phyloP scores from a whole-genome alignment of 2,888 invertebrate species.

The Amiota communis region DNA sequence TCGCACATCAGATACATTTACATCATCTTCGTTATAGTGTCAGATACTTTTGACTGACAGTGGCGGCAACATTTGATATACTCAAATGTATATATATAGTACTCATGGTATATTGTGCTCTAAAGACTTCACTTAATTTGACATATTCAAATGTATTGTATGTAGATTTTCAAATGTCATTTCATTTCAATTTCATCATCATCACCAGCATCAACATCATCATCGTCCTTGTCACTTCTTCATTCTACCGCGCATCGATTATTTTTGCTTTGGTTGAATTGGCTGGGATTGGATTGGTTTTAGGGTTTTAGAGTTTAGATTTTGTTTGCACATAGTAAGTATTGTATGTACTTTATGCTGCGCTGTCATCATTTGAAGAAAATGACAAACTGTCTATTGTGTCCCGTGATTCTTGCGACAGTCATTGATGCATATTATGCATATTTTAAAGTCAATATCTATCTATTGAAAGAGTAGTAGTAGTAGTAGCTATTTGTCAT shows the following conservation, averaged over 20 bases:
- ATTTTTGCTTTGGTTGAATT: constrained; percentile 29
- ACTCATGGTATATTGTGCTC: not conserved
- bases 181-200: constrained; percentile 45
- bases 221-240: too few species aligned
- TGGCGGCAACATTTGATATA: too few species aligned
- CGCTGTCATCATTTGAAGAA: constrained; percentile 10
- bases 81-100: too few species aligned
- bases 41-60: too few species aligned
- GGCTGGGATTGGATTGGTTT: constrained; percentile 32
- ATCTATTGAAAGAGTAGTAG: too few species aligned
- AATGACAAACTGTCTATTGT: constrained; percentile 23
- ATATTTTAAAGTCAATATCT: constrained; percentile 10
- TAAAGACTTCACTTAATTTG: constrained; percentile 28
- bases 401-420: not conserved
- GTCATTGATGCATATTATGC: constrained; percentile 17
- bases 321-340: not conserved
- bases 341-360: not conserved
- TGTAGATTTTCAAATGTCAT: constrained; percentile 38
- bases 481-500: too few species aligned
- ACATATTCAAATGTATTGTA: constrained; percentile 29
- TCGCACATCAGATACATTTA: constrained; percentile 29
- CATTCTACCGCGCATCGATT: too few species aligned
- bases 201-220: too few species aligned
- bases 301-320: constrained; percentile 12
- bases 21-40: too few species aligned